A percentile compares a stretch with the other conserved stretches of the same genome.
Conservation (phyloP, 2,888 invertebrate genomes). For the Tyria jacobaeae region DNA sequence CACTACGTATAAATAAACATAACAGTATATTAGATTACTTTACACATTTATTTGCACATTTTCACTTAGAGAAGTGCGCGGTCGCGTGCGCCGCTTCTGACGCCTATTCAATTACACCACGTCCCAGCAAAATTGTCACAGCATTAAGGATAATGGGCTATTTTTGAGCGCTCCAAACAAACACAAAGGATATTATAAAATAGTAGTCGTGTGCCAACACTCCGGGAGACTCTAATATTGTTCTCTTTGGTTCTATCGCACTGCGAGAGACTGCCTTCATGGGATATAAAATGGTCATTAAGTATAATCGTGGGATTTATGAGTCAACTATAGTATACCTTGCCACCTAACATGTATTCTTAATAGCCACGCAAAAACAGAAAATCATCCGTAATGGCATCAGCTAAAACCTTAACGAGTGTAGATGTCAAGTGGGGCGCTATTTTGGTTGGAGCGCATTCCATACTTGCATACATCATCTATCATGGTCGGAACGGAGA, state of each 20-base stretch:
- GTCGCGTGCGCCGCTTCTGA: conserved; percentile 78
- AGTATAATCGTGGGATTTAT: conserved; percentile 62
- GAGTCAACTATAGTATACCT: conserved; percentile 49
- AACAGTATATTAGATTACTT: conserved; percentile 70
- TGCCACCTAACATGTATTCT: conserved; percentile 52
- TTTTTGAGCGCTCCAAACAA: conserved; percentile 78
- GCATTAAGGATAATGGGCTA: conserved; percentile 79
- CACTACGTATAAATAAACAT: conserved; percentile 66
- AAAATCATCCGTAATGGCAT: conserved; percentile 64
- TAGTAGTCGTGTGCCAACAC: conserved; percentile 79
- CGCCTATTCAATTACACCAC: conserved; percentile 82
- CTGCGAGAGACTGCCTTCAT: conserved; percentile 63
- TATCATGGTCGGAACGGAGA: conserved; percentile 69
- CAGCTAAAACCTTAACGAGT: conserved; percentile 71
- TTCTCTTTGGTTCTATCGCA: conserved; percentile 63
- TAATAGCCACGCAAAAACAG: conserved; percentile 58
- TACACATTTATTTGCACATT: conserved; percentile 75
- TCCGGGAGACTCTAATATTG: conserved; percentile 78
- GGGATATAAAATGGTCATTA: conserved; percentile 69
- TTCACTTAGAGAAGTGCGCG: conserved; percentile 57
- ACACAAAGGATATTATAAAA: conserved; percentile 72
- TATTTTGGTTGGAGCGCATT: conserved; percentile 74
- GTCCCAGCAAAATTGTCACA: conserved; percentile 77
- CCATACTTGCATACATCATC: conserved; percentile 69
- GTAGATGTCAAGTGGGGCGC: conserved; percentile 56